Conservation (phyloP, 2,888 invertebrate species). For the Dyspetes luteomarginatus region DNA sequence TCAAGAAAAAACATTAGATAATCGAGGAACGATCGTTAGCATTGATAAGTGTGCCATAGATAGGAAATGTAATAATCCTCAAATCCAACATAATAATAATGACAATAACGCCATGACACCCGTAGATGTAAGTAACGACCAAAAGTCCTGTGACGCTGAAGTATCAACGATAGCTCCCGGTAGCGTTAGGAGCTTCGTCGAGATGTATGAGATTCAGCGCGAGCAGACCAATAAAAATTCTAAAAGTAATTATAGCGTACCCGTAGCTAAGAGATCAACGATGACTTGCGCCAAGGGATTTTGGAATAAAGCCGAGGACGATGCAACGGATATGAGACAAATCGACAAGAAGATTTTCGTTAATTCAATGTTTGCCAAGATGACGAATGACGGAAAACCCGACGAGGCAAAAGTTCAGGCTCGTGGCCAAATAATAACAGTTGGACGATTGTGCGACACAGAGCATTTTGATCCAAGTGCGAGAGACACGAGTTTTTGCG, state of each 20-base stretch:
- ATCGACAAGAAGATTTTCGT: not conserved
- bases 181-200: slow-evolving; percentile 81
- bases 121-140: slow-evolving; percentile 80
- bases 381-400: slow-evolving; percentile 8
- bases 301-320: slow-evolving; percentile 24
- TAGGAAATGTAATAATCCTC: slow-evolving; percentile 67
- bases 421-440: not conserved
- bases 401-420: slow-evolving; percentile 7
- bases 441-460: slow-evolving; percentile 1
- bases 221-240: slow-evolving; percentile 72
- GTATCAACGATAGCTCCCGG: slow-evolving; percentile 74
- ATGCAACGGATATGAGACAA: slow-evolving; percentile 24
- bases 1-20: slow-evolving; percentile 27
- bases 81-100: slow-evolving; percentile 76
- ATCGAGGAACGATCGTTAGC: slow-evolving; percentile 64
- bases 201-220: slow-evolving; percentile 79
- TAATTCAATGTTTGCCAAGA: not conserved
- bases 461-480: not conserved
- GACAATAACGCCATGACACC: slow-evolving; percentile 81
- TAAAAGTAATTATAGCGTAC: slow-evolving; percentile 72
- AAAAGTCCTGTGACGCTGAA: slow-evolving; percentile 74
- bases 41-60: slow-evolving; percentile 80
- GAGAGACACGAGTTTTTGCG: slow-evolving; percentile 10
- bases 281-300: slow-evolving; percentile 54
- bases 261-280: slow-evolving; percentile 50